Conservation (phyloP, 1,140 invertebrate species). For the Nebria ingens region DNA sequence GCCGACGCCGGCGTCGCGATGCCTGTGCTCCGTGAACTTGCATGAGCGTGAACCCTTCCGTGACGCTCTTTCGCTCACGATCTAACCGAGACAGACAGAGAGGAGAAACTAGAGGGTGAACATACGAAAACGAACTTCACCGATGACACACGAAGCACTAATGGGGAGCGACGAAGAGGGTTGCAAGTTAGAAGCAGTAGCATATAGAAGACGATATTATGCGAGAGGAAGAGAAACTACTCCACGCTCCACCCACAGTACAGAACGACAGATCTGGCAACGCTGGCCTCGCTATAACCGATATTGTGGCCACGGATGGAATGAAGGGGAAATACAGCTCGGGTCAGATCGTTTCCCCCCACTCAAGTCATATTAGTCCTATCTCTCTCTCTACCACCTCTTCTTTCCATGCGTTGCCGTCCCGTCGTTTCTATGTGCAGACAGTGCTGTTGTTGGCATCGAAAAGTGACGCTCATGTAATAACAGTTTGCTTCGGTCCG, state of each 20-base stretch:
- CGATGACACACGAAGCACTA: no score
- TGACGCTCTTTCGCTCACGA: neutral
- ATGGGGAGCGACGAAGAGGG: neutral
- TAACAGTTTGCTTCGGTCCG: slow-evolving; percentile 11
- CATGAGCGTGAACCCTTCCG: slow-evolving; percentile 6
- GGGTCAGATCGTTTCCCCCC: slow-evolving; percentile 28
- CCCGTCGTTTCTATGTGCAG: slow-evolving; percentile 16
- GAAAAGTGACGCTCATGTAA: neutral
- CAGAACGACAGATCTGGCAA: slow-evolving; percentile 28
- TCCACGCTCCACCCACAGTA: slow-evolving; percentile 13
- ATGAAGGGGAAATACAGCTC: slow-evolving; percentile 31
- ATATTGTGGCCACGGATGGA: slow-evolving; percentile 34
- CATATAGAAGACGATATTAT: no score
- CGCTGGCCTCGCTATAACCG: slow-evolving; percentile 27
- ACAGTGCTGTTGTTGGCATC: slow-evolving; percentile 22
- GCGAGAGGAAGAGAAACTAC: no score
- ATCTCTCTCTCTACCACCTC: slow-evolving; percentile 12
- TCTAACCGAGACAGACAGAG: neutral
- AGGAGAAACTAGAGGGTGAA: neutral
- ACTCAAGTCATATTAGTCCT: slow-evolving; percentile 19
- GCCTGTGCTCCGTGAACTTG: neutral
- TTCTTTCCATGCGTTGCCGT: slow-evolving; percentile 15
- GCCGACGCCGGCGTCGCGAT: neutral
- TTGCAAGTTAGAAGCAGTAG: neutral
- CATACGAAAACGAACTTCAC: no score